Percentiles rank a stretch among this genome's conserved stretches.
Conservation (phyloP, 2,888 invertebrate genomes). For the Nebria brevicollis region DNA sequence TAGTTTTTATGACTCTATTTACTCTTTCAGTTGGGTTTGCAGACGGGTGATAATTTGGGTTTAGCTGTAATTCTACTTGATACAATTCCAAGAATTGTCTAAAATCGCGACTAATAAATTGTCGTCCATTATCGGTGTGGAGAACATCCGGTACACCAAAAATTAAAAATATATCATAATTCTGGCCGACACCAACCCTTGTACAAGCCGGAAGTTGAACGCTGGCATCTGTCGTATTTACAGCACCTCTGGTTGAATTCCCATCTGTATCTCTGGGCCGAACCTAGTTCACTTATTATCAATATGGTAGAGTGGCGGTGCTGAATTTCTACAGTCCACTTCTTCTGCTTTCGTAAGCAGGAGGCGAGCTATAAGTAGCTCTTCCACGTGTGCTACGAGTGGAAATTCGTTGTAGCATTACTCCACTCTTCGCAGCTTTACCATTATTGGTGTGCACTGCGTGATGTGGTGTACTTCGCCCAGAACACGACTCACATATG, state of each 20-base stretch:
- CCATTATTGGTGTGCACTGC: background rate
- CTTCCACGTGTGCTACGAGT: background rate
- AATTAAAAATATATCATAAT: too few species aligned
- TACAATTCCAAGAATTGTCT: conserved; percentile 5
- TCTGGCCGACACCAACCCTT: background rate
- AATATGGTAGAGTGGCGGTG: background rate
- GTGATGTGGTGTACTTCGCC: conserved; percentile 9
- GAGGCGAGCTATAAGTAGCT: too few species aligned
- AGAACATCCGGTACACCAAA: too few species aligned
- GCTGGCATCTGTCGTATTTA: background rate
- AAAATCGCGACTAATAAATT: conserved; percentile 48
- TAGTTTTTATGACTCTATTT: conserved; percentile 49
- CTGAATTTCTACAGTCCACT: background rate
- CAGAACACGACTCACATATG: background rate
- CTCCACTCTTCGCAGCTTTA: too few species aligned
- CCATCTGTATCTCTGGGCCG: background rate
- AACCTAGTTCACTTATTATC: background rate
- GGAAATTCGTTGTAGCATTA: too few species aligned
- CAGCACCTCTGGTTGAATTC: background rate
- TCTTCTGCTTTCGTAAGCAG: background rate
- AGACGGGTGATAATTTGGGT: conserved; percentile 50
- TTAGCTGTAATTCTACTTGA: conserved; percentile 36
- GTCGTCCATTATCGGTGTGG: conserved; percentile 49
- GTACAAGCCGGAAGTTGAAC: background rate
- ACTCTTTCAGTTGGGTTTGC: conserved; percentile 51